phyloP scores from a whole-genome alignment of 2,113 vertebrate species.

The Erythrocercus mccallii region DNA sequence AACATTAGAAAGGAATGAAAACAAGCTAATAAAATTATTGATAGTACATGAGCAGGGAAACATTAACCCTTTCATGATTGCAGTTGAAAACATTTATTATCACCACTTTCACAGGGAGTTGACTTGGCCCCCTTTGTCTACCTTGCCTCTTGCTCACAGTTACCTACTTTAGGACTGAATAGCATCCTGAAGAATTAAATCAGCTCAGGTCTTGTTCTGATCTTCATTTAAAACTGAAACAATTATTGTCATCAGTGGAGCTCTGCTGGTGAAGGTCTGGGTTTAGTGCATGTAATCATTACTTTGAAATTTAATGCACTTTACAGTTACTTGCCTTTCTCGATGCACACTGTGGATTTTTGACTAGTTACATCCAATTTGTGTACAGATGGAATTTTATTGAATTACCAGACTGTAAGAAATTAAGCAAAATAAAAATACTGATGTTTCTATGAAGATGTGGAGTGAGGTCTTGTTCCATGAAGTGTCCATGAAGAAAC shows the following conservation, averaged over 20 bases:
- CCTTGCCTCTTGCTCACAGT: not conserved
- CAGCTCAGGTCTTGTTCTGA: not conserved
- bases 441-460: not conserved
- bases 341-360: not conserved
- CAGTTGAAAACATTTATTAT: not conserved
- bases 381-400: not conserved
- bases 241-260: not conserved
- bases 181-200: not conserved
- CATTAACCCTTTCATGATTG: not conserved
- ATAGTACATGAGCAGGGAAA: not conserved
- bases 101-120: not conserved
- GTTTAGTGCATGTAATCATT: not conserved
- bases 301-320: not conserved
- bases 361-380: not conserved
- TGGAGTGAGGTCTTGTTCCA: not conserved
- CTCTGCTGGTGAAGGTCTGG: not conserved
- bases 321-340: not conserved
- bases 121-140: not conserved
- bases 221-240: not conserved
- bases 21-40: not conserved
- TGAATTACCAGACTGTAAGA: not conserved
- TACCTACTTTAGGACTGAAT: not conserved
- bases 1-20: slow-evolving; percentile 32
- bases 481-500: not conserved
- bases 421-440: not conserved